Evolutionary conservation across 2,888 invertebrate genomes (phyloP), one percentile per base, ranked within the genome.

Genomic region (Drosophila meridionalis): DNA sequence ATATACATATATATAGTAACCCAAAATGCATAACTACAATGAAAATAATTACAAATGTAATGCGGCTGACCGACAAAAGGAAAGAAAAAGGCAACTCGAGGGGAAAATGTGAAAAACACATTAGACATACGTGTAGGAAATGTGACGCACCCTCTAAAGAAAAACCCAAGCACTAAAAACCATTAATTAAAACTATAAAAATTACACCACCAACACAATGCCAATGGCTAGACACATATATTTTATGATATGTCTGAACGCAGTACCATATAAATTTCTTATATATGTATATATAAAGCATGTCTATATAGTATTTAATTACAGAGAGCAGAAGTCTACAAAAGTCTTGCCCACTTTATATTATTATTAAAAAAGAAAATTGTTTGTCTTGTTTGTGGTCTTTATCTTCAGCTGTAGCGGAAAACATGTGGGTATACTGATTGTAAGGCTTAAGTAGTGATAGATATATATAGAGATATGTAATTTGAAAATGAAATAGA

Each of bases 181-280:
- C 90, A 87, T 88, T 87, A 87, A 87, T 87, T 87, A 87, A 90
- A 88, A 88, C 90, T 88, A 90, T 90, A 88, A 86, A 87, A 87
- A 85, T 83, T 91, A 83, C 82, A 87, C 80, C 72, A 69, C 69
- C 61, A 64, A 45, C 64, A 58, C 14, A 43, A 48, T n/a, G 47
- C 52, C 34, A 40, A 45, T 30, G 45, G 48, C 60, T 40, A 64
- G 57, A 68, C 62, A 70, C 69, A 76, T 75, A 76, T 75, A 79
- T 77, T 82, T 84, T 73, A 75, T 73, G 77, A 77, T 76, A 76
- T 75, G 67, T 66, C 62, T 60, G 60, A 57, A 56, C 67, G 47
- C 40, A 59, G 60, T 64, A n/a, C 28, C 36, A 45, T 60, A 47
- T 45, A 45, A 36, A 47, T 58, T 34, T 47, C 36, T 45, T 36